These are phyloP conservation scores for Nephrocerus scutellatus DNA, from an alignment of 2,888 invertebrate genomes.

Conservation along the genomic window DNA sequence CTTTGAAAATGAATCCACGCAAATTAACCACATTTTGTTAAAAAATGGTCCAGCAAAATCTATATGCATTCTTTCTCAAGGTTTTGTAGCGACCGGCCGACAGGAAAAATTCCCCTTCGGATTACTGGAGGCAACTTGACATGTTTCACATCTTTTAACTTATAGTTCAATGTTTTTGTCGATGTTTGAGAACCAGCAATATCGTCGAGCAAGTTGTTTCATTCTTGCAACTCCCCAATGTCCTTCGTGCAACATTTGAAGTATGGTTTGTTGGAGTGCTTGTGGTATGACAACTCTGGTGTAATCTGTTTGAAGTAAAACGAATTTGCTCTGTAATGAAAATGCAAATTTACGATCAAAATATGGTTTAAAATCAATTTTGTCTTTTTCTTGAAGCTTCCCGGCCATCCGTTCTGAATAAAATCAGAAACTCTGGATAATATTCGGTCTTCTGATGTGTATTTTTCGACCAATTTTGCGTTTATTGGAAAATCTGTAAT, in stretches of 20 bases:
- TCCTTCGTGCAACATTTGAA: conserved; percentile 10
- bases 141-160: background rate
- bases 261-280: background rate
- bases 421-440: conserved; percentile 2
- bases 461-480: conserved; percentile 8
- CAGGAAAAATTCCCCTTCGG: conserved; percentile 6
- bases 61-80: conserved; percentile 10
- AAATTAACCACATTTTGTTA: conserved; percentile 13
- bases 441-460: conserved; percentile 1
- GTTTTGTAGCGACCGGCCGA: background rate
- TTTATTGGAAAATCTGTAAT: too few species aligned
- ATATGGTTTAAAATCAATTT: conserved; percentile 6
- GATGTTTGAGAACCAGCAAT: too few species aligned
- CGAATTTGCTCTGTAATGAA: conserved; percentile 2
- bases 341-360: conserved; percentile 7
- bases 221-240: conserved; percentile 12
- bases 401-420: conserved; percentile 11
- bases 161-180: conserved; percentile 5
- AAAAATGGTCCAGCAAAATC: conserved; percentile 12
- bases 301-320: conserved; percentile 10
- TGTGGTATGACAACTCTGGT: conserved; percentile 7
- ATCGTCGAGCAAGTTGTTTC: too few species aligned
- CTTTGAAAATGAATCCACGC: conserved; percentile 12
- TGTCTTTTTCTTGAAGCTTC: background rate
- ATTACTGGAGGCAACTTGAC: conserved; percentile 1